Evolutionary conservation across 2,888 invertebrate genomes (phyloP).

Genomic region (Clunio marinus): DNA sequence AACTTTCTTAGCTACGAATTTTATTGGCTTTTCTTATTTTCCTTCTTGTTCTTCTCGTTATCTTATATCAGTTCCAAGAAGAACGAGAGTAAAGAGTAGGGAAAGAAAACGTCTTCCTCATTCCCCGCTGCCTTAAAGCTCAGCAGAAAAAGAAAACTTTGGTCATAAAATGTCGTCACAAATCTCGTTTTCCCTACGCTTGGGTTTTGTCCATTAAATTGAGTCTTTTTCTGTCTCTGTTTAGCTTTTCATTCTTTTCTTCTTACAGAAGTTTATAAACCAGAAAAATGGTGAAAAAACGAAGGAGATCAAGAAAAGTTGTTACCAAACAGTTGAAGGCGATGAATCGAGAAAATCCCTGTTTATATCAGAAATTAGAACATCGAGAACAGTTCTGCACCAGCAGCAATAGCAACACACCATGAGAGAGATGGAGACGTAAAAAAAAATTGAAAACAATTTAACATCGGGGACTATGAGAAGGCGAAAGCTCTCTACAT

Average conservation of each 20-base stretch:
- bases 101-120: constrained; percentile 15
- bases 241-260: neutral
- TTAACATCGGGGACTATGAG: too few species aligned
- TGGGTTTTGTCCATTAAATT: constrained; percentile 18
- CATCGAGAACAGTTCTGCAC: too few species aligned
- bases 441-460: too few species aligned
- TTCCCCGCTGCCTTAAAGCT: neutral
- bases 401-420: too few species aligned
- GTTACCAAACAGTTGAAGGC: neutral
- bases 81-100: neutral
- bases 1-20: too few species aligned
- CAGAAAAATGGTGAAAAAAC: neutral
- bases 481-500: too few species aligned
- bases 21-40: neutral
- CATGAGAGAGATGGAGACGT: too few species aligned
- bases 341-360: constrained; percentile 26
- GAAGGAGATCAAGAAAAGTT: neutral
- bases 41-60: neutral
- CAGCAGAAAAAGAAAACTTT: constrained; percentile 31
- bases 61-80: neutral
- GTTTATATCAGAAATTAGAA: neutral
- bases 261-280: neutral
- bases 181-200: constrained; percentile 23
- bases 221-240: neutral
- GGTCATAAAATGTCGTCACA: constrained; percentile 31